Conservation (phyloP, 2,888 invertebrate species). For the Drosophila dives region DNA sequence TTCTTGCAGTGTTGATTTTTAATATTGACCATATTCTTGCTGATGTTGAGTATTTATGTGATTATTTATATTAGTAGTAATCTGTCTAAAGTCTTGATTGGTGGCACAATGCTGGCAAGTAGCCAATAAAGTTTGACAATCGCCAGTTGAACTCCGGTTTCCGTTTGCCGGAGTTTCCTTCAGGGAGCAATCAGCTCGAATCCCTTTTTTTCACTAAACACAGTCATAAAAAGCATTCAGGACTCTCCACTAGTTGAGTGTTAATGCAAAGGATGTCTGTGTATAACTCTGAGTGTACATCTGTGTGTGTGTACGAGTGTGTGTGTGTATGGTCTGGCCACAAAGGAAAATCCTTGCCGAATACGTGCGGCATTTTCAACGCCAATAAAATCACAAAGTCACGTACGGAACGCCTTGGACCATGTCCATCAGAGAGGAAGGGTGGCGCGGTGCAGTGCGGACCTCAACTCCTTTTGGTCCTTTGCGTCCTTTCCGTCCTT, state of each 20-base stretch:
- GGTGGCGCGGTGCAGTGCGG: too few relatives aligned
- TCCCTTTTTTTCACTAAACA: constrained; percentile 78
- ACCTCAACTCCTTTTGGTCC: constrained; percentile 18
- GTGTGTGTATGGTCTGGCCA: constrained; percentile 23
- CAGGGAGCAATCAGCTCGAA: constrained; percentile 73
- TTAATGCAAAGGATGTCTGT: constrained; percentile 63
- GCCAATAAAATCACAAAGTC: constrained; percentile 83
- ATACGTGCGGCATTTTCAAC: constrained; percentile 78
- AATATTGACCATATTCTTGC: not conserved
- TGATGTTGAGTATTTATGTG: constrained; percentile 23
- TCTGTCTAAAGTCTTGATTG: constrained; percentile 42
- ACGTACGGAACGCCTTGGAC: constrained; percentile 71
- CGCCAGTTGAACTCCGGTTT: constrained; percentile 30
- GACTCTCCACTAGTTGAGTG: constrained; percentile 73
- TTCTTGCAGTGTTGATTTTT: too few relatives aligned
- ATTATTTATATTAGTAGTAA: constrained; percentile 32
- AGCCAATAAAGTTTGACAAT: constrained; percentile 56
- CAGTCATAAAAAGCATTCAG: constrained; percentile 72
- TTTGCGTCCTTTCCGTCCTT: constrained; percentile 10
- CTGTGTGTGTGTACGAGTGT: not conserved
- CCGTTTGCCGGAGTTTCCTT: constrained; percentile 38
- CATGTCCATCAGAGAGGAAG: constrained; percentile 65
- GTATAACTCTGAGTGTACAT: constrained; percentile 1
- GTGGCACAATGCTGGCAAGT: constrained; percentile 11
- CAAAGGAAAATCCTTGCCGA: constrained; percentile 63